phyloP scores from a whole-genome alignment of 2,113 vertebrate genomes.

The Solea solea region DNA sequence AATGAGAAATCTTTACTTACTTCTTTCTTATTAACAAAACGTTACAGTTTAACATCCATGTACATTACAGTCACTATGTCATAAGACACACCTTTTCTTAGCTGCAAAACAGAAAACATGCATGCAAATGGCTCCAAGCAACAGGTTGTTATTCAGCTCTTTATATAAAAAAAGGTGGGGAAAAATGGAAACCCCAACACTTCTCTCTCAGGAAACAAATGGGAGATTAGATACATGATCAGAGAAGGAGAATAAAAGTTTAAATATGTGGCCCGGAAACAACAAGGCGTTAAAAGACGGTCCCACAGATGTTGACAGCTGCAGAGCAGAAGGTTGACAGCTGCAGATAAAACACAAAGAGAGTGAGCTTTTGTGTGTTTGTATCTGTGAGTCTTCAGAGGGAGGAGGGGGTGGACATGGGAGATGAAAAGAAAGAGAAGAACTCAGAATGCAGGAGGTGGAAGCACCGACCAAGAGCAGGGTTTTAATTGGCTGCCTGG shows the following conservation, averaged over 20 bases:
- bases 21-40: too few species aligned
- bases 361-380: slow-evolving; percentile 43
- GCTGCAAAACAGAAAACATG: not conserved
- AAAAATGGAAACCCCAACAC: not conserved
- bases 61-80: not conserved
- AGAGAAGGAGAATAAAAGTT: slow-evolving; percentile 26
- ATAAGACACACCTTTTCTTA: not conserved
- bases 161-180: slow-evolving; percentile 6
- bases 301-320: slow-evolving; percentile 65
- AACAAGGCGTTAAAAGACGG: slow-evolving; percentile 39
- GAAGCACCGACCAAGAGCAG: slow-evolving; percentile 64
- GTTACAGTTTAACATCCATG: not conserved
- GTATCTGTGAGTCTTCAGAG: slow-evolving; percentile 42
- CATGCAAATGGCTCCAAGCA: slow-evolving; percentile 5
- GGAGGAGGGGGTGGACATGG: slow-evolving; percentile 41
- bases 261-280: slow-evolving; percentile 38
- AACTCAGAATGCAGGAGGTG: slow-evolving; percentile 72
- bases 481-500: slow-evolving; percentile 83
- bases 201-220: slow-evolving; percentile 19
- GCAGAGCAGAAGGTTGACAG: slow-evolving; percentile 60
- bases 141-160: slow-evolving; percentile 13
- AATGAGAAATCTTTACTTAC: not conserved
- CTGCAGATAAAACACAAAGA: slow-evolving; percentile 63
- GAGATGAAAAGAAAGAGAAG: slow-evolving; percentile 60
- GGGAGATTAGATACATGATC: slow-evolving; percentile 22